Evolutionary conservation across 2,797 vertebrate species (phyloP).

Genomic region (Lepidocolaptes lacrymiger): DNA sequence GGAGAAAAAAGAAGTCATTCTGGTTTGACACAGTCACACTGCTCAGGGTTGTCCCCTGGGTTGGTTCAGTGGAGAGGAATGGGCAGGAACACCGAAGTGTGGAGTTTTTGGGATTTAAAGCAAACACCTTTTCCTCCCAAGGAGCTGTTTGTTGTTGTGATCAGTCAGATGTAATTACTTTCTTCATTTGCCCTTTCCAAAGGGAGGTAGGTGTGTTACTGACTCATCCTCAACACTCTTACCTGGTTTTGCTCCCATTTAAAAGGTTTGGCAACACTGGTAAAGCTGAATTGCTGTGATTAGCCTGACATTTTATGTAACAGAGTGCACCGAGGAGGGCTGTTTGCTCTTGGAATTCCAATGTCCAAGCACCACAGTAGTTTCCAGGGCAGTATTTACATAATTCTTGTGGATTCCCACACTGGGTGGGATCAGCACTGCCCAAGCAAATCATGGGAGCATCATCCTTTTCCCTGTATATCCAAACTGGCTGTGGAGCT

Average conservation of each 20-base stretch:
- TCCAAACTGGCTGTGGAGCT: fast-evolving
- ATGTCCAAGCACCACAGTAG: not conserved
- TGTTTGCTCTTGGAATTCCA: not conserved
- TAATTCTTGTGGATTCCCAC: not conserved
- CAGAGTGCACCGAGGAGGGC: not conserved
- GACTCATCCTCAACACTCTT: not conserved
- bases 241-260: not conserved
- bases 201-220: not conserved
- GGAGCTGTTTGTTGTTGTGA: not conserved
- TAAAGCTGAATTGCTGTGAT: not conserved
- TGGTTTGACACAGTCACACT: not conserved
- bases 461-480: fast-evolving
- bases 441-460: fast-evolving
- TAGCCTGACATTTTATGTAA: not conserved
- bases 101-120: not conserved
- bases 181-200: not conserved
- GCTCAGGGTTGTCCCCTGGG: not conserved
- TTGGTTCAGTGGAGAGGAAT: not conserved
- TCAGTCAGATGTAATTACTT: not conserved
- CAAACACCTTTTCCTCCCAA: not conserved
- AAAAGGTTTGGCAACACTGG: not conserved
- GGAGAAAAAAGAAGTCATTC: not conserved
- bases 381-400: not conserved
- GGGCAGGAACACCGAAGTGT: not conserved
- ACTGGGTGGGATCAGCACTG: fast-evolving